Conservation (phyloP, 1,140 invertebrate species). For the Elysia chlorotica region DNA sequence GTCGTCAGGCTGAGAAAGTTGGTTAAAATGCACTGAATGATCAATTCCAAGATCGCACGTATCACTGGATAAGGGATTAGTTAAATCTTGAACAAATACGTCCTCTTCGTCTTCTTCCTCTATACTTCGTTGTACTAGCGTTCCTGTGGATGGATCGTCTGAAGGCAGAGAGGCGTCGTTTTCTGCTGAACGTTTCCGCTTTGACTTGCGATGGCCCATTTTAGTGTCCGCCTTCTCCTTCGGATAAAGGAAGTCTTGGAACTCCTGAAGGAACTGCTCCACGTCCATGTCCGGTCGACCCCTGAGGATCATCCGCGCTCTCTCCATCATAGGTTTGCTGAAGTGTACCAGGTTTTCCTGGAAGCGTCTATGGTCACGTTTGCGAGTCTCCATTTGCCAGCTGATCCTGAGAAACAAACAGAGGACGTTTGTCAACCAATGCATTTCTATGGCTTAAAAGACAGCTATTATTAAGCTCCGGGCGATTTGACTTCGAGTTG, state of each 20-base stretch:
- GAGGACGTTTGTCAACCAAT: too few species aligned
- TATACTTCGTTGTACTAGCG: neutral
- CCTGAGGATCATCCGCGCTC: constrained; percentile 9
- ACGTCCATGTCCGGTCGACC: constrained; percentile 2
- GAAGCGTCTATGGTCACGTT: constrained; percentile 3
- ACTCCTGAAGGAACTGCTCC: neutral
- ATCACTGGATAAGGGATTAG: too few species aligned
- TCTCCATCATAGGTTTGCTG: constrained; percentile 11
- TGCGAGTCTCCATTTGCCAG: neutral
- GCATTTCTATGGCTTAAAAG: too few species aligned
- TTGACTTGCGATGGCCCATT: too few species aligned
- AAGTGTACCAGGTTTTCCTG: neutral
- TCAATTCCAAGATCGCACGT: too few species aligned
- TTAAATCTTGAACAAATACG: too few species aligned
- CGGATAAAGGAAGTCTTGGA: neutral
- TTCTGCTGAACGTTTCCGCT: neutral
- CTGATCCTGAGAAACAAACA: neutral
- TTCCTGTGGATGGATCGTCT: neutral
- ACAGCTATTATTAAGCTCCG: too few species aligned
- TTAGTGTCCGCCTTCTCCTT: too few species aligned
- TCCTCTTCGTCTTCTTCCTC: too few species aligned
- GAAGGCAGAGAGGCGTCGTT: neutral
- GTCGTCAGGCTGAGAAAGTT: too few species aligned
- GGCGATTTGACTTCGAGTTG: too few species aligned
- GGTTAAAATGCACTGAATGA: too few species aligned